Percentiles rank a stretch among this genome's conserved stretches.
Evolutionary conservation across 1,140 invertebrate species (phyloP).

Genomic region (Conus betulinus): DNA sequence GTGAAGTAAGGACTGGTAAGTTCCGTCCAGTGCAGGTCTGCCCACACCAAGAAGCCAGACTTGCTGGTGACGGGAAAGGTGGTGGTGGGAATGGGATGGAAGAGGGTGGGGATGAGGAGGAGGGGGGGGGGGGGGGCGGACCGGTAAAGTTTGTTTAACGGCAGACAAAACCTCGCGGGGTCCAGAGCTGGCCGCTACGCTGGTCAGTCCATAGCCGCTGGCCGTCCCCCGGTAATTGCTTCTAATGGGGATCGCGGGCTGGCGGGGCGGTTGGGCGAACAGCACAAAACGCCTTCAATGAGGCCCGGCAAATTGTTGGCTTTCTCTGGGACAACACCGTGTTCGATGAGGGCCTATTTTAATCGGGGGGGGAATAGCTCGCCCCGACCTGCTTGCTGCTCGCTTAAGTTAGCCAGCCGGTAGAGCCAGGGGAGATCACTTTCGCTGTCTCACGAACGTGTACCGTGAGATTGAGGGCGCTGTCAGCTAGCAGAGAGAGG

Average conservation of each 20-base stretch:
- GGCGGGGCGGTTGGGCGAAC: not conserved
- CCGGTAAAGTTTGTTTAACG: slow-evolving; percentile 2
- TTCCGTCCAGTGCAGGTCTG: too few species aligned
- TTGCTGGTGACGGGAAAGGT: too few species aligned
- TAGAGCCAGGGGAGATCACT: too few species aligned
- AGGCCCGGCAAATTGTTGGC: slow-evolving; percentile 3
- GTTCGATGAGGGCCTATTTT: slow-evolving; percentile 13
- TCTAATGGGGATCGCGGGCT: not conserved
- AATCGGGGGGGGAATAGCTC: not conserved
- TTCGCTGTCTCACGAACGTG: too few species aligned
- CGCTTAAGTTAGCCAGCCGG: too few species aligned
- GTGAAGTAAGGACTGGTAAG: too few species aligned
- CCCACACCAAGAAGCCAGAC: too few species aligned
- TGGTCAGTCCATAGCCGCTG: not conserved
- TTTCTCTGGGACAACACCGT: not conserved
- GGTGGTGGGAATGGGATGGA: not conserved
- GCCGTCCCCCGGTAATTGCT: not conserved
- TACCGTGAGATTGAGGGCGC: too few species aligned
- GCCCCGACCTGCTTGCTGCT: not conserved
- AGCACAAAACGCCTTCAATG: not conserved
- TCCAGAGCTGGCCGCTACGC: too few species aligned
- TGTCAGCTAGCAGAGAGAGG: too few species aligned
- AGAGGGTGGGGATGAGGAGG: not conserved
- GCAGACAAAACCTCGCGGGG: not conserved
- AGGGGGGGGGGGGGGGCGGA: not conserved